Evolutionary conservation across 2,113 vertebrate species (phyloP).

Genomic region (Pseudorectes ferrugineus): DNA sequence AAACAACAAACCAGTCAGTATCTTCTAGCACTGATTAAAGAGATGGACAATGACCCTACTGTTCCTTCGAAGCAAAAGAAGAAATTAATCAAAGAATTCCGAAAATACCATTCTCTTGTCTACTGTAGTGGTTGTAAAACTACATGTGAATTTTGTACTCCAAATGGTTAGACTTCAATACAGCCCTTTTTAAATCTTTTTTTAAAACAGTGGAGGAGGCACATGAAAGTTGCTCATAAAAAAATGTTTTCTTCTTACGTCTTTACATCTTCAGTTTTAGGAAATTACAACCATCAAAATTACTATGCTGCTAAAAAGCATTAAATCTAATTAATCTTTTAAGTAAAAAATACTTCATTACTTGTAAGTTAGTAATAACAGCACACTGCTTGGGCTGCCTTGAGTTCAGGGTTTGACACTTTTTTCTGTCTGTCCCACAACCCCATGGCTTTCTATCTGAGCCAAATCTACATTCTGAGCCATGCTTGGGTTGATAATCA

Average conservation of each 20-base stretch:
- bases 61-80: conserved; percentile 75
- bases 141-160: not conserved
- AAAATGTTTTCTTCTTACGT: not conserved
- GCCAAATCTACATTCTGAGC: not conserved
- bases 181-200: not conserved
- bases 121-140: conserved; percentile 69
- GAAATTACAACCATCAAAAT: not conserved
- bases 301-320: not conserved
- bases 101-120: conserved; percentile 78
- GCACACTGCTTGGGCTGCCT: not conserved
- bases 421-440: not conserved
- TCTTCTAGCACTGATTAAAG: conserved; percentile 71
- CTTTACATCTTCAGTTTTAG: not conserved
- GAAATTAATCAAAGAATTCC: conserved; percentile 78
- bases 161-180: not conserved
- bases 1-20: conserved; percentile 65
- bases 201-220: not conserved
- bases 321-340: not conserved
- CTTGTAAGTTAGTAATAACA: not conserved
- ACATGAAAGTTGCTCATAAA: not conserved
- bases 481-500: not conserved
- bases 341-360: not conserved
- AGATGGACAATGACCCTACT: conserved; percentile 60
- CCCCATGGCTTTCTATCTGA: not conserved
- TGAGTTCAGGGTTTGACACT: not conserved